Percentiles rank a stretch among this genome's conserved stretches.
Evolutionary conservation across 2,113 vertebrate species (phyloP).

Genomic region (Alaudala cheleensis): DNA sequence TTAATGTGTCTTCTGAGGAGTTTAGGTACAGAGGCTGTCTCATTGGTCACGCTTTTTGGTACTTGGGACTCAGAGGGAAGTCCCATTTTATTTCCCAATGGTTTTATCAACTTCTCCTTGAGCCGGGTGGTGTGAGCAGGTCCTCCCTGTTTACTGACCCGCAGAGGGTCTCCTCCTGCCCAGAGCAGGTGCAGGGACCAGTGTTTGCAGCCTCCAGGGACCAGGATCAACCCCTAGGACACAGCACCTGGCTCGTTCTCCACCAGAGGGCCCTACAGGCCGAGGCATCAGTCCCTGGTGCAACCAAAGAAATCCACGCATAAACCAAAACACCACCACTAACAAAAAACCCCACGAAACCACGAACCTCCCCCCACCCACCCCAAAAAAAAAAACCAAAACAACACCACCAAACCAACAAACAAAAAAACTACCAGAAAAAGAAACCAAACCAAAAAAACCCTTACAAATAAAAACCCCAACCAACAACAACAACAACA

Average conservation of each 20-base stretch:
- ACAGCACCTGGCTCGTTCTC: no score
- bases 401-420: no score
- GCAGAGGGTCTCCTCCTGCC: rapidly evolving
- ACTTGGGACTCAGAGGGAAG: neutral
- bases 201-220: rapidly evolving
- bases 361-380: no score
- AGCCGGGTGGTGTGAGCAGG: rapidly evolving
- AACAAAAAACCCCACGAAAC: neutral
- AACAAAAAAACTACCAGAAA: no score
- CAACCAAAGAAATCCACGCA: neutral
- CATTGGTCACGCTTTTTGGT: neutral
- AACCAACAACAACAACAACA: no score
- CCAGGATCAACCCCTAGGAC: rapidly evolving
- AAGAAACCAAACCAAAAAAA: no score
- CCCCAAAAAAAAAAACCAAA: no score
- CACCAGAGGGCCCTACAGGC: neutral
- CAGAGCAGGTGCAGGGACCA: rapidly evolving
- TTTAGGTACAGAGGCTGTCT: neutral
- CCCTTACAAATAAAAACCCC: no score
- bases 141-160: rapidly evolving
- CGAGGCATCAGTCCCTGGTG: neutral
- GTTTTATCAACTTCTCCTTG: neutral
- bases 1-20: neutral
- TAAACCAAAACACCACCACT: neutral
- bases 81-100: neutral